Base-by-base conservation (phyloP, 2,888 invertebrate genomes). In the Tiphia femorata region DNA sequence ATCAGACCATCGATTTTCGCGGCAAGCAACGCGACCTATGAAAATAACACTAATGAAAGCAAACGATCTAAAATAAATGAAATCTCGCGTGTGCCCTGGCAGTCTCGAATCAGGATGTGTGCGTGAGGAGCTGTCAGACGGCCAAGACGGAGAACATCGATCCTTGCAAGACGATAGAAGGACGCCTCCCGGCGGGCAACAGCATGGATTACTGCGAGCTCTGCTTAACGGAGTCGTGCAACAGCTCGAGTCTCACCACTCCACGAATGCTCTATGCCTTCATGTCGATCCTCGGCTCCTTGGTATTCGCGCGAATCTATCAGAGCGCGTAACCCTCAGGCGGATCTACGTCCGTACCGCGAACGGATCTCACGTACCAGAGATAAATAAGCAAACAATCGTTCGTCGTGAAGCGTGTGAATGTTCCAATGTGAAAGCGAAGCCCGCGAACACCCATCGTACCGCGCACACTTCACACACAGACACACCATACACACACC, bases 201-300 rank as follows among this genome's bases (percentile, higher is more conserved):
- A 47, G 33, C 0, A 14, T 65, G 29, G 60, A 67, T 6, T 62
- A 54, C 41, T 81, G 81, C 60, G 68, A 60, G 1, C 57, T 78
- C 1, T 81, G 81, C 62, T 54, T 59, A 12, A 61, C 61, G 19
- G 76, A 80, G 4, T 64, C 61, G 20, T 81, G 81, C 67, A 81
- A 81, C 54, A 61, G 71, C 10, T 67, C 77, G 6, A 47, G 52
- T 25, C 30, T 47, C 19, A 33, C 58, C 1, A 62, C 71, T 19
- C 64, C 76, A 1, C 53, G 56, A 23, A 66, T 72, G 38, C 40
- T 67, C 12, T 16, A 70, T 16, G 41, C 64, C 7, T 30, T 75
- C 7, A 37, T 76, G 12, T 67, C 73, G 3, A 25, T 72, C 3
- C 41, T 76, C 2, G 71, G 59, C 3, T 47, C 67, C 21, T 40